Evolutionary conservation across 1,140 invertebrate species (phyloP).

Genomic region (Tenebrio molitor): DNA sequence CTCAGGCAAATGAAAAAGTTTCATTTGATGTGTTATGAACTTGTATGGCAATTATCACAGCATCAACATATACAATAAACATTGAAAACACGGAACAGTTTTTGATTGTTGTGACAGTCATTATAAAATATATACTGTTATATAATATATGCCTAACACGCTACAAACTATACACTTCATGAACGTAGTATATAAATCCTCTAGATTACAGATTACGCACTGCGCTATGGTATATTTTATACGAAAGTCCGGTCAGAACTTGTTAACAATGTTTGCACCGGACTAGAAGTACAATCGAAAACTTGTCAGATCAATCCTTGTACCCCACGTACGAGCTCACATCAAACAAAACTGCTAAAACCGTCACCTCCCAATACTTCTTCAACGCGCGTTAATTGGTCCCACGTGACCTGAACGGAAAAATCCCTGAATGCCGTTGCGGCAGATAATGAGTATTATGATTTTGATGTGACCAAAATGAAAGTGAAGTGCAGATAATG

Average conservation of each 20-base stretch:
- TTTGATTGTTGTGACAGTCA: constrained; percentile 43
- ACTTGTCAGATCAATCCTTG: background rate
- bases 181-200: constrained; percentile 15
- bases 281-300: too few species aligned
- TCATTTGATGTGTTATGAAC: constrained; percentile 17
- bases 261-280: too few species aligned
- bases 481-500: too few species aligned
- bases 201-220: background rate
- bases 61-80: constrained; percentile 38
- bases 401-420: background rate
- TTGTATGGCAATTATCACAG: constrained; percentile 38
- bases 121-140: constrained; percentile 43
- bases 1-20: constrained; percentile 1
- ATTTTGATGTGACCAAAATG: too few species aligned
- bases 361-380: background rate
- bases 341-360: too few species aligned
- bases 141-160: constrained; percentile 6
- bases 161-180: constrained; percentile 37
- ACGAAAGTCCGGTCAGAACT: background rate
- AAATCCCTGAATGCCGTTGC: too few species aligned
- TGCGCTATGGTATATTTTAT: background rate
- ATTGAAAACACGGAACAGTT: constrained; percentile 29
- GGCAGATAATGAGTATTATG: too few species aligned
- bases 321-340: too few species aligned
- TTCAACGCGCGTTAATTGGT: background rate